These are phyloP conservation scores for Mormyrus proboscirostris DNA, from an alignment of 2,797 vertebrate genomes.

Conservation along the genomic window DNA sequence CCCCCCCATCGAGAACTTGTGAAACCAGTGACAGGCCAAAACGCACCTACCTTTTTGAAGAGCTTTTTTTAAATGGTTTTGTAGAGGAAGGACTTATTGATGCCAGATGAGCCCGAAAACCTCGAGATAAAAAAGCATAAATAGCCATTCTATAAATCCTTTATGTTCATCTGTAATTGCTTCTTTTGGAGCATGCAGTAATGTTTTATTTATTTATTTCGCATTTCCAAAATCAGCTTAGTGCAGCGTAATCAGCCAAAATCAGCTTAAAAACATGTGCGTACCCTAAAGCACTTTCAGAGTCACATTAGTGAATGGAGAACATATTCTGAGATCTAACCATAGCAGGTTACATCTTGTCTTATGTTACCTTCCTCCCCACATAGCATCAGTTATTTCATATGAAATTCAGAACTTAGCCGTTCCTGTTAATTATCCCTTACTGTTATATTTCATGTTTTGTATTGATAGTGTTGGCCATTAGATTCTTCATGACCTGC, in stretches of 20 bases:
- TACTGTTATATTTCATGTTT: neutral
- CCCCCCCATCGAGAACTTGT: conserved; percentile 9
- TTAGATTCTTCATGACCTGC: neutral
- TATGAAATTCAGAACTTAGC: neutral
- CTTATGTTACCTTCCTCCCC: neutral
- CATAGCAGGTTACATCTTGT: neutral
- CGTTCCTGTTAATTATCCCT: neutral
- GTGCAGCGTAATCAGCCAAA: conserved; percentile 3
- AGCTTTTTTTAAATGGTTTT: conserved; percentile 11
- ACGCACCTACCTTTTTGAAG: conserved; percentile 1
- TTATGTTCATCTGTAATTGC: neutral
- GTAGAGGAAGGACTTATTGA: neutral
- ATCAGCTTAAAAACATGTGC: neutral
- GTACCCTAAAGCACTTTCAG: neutral
- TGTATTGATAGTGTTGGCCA: neutral
- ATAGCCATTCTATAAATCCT: conserved; percentile 1
- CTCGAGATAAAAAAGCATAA: neutral
- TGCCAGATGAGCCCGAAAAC: neutral
- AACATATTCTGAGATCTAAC: neutral
- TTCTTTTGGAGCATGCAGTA: neutral
- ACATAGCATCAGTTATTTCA: neutral
- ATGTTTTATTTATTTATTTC: conserved; percentile 8
- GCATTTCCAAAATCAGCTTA: conserved; percentile 3
- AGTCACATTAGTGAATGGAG: neutral
- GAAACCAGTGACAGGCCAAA: neutral